Base-by-base conservation (phyloP, 2,888 invertebrate genomes). In the Cephus nigrinus region DNA sequence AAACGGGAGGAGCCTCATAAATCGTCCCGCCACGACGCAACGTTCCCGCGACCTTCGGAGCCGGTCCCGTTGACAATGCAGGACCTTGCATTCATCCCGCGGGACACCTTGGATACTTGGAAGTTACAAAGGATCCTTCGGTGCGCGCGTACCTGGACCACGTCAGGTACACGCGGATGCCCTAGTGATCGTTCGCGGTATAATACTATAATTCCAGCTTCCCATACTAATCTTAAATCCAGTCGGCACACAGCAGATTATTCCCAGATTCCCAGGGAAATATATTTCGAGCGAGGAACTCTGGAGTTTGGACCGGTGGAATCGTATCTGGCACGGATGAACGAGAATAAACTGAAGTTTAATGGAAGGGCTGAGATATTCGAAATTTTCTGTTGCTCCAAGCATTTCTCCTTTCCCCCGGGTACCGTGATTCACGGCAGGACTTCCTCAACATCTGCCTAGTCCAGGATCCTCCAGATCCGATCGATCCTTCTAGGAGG, bases 381-480 rank as follows among this genome's bases (percentile, higher is more conserved):
- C 40, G 40, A 23, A 23, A 55, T 23, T 55, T 23, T 55, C 15
- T 23, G 4, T 55, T 55, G 40, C 9, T 55, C 15, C 40, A 4
- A 40, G 4, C 15, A 4, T 40, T 40, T 55, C 23, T 23, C 5
- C 23, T 23, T 55, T 82, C 79, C 77, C 82, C 73, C 78, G 76
- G 73, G 78, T 73, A 82, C 82, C 79, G 86, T 86, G 86, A 86
- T 82, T 86, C 83, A 86, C 81, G 33, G n/a, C 80, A 79, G 77
- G 79, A 81, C 84, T 86, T 85, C 84, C 84, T 84, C 79, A 80
- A 81, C 87, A 86, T 87, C 87, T 87, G 86, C 84, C 82, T 79
- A 76, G 78, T 81, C 33, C 40, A 72, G 75, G 74, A 75, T 68
- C 74, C 35, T 75, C 15, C 35, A 9, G 32, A 33, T 69, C 12